phyloP scores from a whole-genome alignment of 2,888 invertebrate genomes.

The Orthonevra nobilis region DNA sequence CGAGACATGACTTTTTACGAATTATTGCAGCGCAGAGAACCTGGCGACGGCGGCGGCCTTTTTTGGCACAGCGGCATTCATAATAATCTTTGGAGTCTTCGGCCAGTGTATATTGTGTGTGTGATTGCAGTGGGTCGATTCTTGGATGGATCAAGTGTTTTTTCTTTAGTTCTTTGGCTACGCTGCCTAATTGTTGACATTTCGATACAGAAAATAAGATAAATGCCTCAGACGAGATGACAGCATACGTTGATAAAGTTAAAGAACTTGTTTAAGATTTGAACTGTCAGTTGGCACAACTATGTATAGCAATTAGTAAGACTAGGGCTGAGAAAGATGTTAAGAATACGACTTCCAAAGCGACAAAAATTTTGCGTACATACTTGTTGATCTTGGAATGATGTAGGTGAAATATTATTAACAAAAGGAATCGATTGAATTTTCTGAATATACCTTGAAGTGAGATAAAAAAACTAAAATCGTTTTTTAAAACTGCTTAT shows the following conservation, averaged over 20 bases:
- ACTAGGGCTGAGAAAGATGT: constrained; percentile 1
- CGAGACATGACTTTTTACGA: constrained; percentile 55
- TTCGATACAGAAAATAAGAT: constrained; percentile 59
- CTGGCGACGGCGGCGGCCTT: constrained; percentile 25
- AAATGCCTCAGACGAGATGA: constrained; percentile 57
- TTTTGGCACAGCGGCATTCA: constrained; percentile 26
- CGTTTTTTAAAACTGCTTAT: too few relatives aligned
- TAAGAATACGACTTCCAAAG: too few relatives aligned
- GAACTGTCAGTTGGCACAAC: constrained; percentile 6
- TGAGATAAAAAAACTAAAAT: too few relatives aligned
- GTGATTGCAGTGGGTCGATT: not conserved
- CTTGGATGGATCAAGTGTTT: constrained; percentile 35
- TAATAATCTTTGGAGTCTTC: constrained; percentile 28
- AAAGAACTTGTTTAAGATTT: constrained; percentile 46
- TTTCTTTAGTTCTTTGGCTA: constrained; percentile 26
- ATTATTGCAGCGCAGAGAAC: constrained; percentile 25
- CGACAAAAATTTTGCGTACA: too few relatives aligned
- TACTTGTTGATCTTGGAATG: too few relatives aligned
- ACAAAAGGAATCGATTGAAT: too few relatives aligned
- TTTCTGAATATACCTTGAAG: too few relatives aligned
- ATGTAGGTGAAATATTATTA: too few relatives aligned
- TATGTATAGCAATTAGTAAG: constrained; percentile 58
- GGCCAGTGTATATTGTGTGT: not conserved
- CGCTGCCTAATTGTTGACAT: constrained; percentile 64
- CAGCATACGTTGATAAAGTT: constrained; percentile 44